Base-by-base conservation (phyloP, 2,888 invertebrate species). In the Machimus atricapillus region DNA sequence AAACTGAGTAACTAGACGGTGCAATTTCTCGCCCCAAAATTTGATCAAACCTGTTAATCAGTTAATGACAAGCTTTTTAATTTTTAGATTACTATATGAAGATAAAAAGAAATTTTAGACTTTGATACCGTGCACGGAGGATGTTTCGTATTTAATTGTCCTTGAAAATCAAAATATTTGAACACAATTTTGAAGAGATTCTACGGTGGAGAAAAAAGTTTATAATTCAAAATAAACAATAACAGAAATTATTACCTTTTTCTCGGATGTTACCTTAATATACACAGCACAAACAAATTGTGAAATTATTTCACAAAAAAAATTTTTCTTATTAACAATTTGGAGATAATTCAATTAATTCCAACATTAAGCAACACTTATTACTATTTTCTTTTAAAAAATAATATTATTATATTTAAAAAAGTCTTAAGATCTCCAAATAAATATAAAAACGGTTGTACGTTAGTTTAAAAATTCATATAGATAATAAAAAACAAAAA, bases 401-500 rank as follows among this genome's bases (percentile, higher is more conserved):
- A 37, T 79, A 78, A 78, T 66, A 66, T 23, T n/a, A n/a, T n/a
- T 66, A 23, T 66, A 66, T 27, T 56, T 66, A 66, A 66, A 58
- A 58, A 23, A 58, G 12, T 27, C 6, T 31, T 27, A 46, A n/a
- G 66, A 40, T 34, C 46, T 79, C 79, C 79, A 79, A 79, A 79
- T 79, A 79, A 79, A 79, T 79, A 79, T 52, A 79, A 79, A 77
- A 79, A 79, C 46, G 46, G 7, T n/a, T 16, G 16, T 56, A 76
- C 43, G 14, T 27, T 79, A 79, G 46, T 79, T 43, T 43, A 78
- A 76, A n/a, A 79, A 79, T 27, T 52, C 14, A 12, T 43, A 43
- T 78, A 43, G 78, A 78, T 78, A 78, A 78, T 78, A 52, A 78
- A 78, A 46, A 46, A 46, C 43, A 46, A 46, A 79, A 52, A 8